Conservation (phyloP, 2,113 vertebrate species). For the Gopherus evgoodei region DNA sequence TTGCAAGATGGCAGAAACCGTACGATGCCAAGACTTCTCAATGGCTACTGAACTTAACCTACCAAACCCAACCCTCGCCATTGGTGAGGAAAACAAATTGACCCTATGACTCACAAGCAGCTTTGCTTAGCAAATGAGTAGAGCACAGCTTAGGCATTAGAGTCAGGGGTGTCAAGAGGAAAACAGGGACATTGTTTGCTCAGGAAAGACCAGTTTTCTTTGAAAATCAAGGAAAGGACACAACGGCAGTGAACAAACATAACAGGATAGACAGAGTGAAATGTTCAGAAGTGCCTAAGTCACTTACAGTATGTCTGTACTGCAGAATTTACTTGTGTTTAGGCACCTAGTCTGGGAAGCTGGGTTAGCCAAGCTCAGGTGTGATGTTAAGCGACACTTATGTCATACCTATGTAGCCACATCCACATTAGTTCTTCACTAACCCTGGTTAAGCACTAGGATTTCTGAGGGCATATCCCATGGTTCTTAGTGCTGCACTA, state of each 20-base stretch:
- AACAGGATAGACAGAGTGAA: neutral
- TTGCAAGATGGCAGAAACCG: constrained; percentile 10
- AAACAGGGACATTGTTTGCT: constrained; percentile 53
- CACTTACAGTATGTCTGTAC: constrained; percentile 4
- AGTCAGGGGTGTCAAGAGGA: constrained; percentile 27
- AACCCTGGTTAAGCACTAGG: neutral
- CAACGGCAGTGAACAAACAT: constrained; percentile 8
- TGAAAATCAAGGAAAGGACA: constrained; percentile 31
- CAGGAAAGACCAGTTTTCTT: constrained; percentile 34
- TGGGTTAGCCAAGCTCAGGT: neutral
- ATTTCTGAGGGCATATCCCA: neutral
- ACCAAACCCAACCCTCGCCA: constrained; percentile 53
- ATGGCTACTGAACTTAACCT: constrained; percentile 53
- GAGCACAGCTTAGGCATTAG: constrained; percentile 2
- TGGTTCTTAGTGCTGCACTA: neutral
- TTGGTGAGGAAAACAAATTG: constrained; percentile 64
- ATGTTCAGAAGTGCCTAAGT: neutral
- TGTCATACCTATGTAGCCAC: neutral
- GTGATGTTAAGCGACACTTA: neutral
- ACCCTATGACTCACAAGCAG: constrained; percentile 61
- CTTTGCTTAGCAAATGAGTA: neutral
- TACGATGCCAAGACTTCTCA: constrained; percentile 50
- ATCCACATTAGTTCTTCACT: neutral
- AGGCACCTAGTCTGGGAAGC: neutral
- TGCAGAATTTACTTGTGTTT: neutral